phyloP scores from a whole-genome alignment of 2,888 invertebrate genomes.

The Melitaea athalia region DNA sequence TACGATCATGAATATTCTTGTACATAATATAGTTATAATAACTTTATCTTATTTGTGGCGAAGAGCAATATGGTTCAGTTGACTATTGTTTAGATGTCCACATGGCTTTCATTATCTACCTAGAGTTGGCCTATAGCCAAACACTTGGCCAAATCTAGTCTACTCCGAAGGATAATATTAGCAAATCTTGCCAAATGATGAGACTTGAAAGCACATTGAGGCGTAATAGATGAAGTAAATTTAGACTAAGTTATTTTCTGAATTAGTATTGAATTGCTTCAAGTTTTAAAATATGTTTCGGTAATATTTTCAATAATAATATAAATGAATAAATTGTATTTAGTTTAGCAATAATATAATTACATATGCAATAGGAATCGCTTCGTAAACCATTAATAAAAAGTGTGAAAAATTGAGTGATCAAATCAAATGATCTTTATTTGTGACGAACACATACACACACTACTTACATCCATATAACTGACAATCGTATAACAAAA shows the following conservation, averaged over 20 bases:
- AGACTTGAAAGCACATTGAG: slow-evolving; percentile 32
- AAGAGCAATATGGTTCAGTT: slow-evolving; percentile 24
- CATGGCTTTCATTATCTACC: slow-evolving; percentile 47
- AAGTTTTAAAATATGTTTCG: not conserved
- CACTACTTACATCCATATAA: no score
- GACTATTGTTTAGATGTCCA: slow-evolving; percentile 38
- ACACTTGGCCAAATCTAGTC: slow-evolving; percentile 34
- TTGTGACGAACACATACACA: no score
- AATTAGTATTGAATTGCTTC: not conserved
- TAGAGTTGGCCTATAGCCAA: slow-evolving; percentile 38
- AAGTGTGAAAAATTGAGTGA: no score
- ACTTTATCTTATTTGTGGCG: slow-evolving; percentile 21
- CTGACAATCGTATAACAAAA: no score
- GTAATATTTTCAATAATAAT: no score
- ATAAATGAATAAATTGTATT: no score
- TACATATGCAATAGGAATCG: no score
- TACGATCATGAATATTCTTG: not conserved
- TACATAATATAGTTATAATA: not conserved
- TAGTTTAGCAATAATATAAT: no score
- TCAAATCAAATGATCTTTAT: no score
- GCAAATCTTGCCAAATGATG: slow-evolving; percentile 39
- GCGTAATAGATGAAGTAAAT: slow-evolving; percentile 6
- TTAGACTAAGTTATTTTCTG: not conserved
- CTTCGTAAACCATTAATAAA: no score
- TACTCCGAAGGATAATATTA: slow-evolving; percentile 39